Evolutionary conservation across 2,797 vertebrate genomes (phyloP).

Genomic region (Coregonus ussuriensis): DNA sequence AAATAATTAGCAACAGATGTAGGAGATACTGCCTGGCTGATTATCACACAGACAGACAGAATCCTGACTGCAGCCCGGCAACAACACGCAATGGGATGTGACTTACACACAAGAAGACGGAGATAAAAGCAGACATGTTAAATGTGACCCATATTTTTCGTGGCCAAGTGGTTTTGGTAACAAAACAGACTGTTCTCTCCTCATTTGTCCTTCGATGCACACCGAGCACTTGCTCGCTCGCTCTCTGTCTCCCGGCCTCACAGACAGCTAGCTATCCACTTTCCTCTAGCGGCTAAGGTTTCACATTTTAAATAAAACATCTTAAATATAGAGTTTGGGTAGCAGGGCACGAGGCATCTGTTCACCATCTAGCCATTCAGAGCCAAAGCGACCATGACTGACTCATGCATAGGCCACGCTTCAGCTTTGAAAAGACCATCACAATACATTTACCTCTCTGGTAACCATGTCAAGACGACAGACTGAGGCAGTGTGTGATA

Average conservation of each 20-base stretch:
- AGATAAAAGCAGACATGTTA: conserved; percentile 33
- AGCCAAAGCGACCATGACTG: conserved; percentile 26
- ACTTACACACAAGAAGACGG: no score
- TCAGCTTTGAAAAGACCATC: no score
- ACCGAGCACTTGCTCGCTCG: conserved; percentile 11
- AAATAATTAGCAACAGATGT: conserved; percentile 11
- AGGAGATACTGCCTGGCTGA: not conserved
- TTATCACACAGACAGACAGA: conserved; percentile 5
- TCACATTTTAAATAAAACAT: conserved; percentile 83
- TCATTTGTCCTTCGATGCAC: conserved; percentile 43
- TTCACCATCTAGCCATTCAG: conserved; percentile 38
- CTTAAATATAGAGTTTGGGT: conserved; percentile 68
- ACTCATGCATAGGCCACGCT: no score
- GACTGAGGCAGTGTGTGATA: not conserved
- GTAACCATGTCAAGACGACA: not conserved
- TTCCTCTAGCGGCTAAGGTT: conserved; percentile 58
- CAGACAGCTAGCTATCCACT: conserved; percentile 62
- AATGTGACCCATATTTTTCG: conserved; percentile 53
- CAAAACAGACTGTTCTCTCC: conserved; percentile 43
- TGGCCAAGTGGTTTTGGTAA: conserved; percentile 37
- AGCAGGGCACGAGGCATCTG: conserved; percentile 32
- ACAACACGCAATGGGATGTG: conserved; percentile 5
- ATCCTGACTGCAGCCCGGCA: conserved; percentile 15
- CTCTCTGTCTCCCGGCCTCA: conserved; percentile 45
- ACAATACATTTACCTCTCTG: conserved; percentile 2